Conservation (phyloP, 1,140 invertebrate genomes). For the Euura saliciscinereae region DNA sequence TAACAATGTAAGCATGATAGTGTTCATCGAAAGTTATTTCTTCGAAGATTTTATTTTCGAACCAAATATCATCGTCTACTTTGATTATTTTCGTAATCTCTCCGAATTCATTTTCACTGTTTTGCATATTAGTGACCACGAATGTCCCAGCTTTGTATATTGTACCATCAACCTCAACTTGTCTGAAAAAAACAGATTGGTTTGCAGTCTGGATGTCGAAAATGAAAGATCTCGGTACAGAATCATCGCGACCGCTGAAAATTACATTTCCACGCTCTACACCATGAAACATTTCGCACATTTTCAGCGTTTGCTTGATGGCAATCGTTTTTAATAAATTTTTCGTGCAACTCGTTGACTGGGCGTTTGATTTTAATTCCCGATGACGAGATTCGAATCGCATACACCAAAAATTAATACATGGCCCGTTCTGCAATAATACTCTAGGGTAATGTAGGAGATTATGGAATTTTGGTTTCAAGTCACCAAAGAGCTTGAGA, state of each 20-base stretch:
- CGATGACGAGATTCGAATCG: slow-evolving; percentile 16
- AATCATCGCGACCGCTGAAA: not conserved
- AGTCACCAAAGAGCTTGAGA: slow-evolving; percentile 16
- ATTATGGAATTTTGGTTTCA: slow-evolving; percentile 17
- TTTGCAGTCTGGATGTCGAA: not conserved
- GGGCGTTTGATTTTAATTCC: not conserved
- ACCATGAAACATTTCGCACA: slow-evolving; percentile 8
- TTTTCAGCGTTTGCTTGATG: slow-evolving; percentile 13
- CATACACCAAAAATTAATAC: slow-evolving; percentile 12
- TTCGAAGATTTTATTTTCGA: slow-evolving; percentile 17
- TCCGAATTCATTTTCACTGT: slow-evolving; percentile 16
- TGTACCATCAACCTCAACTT: slow-evolving; percentile 8
- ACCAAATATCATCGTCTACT: slow-evolving; percentile 15
- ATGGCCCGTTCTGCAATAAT: slow-evolving; percentile 2
- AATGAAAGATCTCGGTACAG: not conserved
- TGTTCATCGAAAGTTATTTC: slow-evolving; percentile 15
- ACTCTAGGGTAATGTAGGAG: slow-evolving; percentile 17
- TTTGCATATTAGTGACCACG: slow-evolving; percentile 9
- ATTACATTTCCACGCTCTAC: not conserved
- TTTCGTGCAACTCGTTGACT: slow-evolving; percentile 10
- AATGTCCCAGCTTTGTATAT: slow-evolving; percentile 3
- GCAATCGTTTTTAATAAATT: slow-evolving; percentile 17
- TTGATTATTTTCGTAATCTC: slow-evolving; percentile 17
- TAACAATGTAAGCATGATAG: slow-evolving; percentile 10
- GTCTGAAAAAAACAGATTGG: not conserved